Base-by-base conservation (phyloP, 2,888 invertebrate species). In the Heliothis peltigera region DNA sequence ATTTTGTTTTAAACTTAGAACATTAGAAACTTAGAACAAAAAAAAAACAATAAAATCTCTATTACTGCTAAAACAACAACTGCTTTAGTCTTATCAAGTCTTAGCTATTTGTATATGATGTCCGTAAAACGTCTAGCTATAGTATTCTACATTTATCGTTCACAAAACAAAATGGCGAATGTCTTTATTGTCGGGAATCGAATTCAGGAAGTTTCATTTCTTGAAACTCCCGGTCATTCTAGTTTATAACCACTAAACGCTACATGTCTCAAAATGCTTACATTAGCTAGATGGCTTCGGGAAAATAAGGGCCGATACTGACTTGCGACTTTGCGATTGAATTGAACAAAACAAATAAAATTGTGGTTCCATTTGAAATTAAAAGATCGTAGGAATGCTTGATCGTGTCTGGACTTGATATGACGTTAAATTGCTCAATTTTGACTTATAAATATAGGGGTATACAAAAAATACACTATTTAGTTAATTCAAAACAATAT, bases 211-310 rank as follows among this genome's bases (percentile, higher is more conserved):
- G 43, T 53, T 32, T 8, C 4, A 55, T 46, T 64, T 59, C 58
- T 54, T 12, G 39, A 44, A 53, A 63, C 19, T 49, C 52, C 18
- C 25, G 52, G 21, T 21, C 55, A 44, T 54, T 35, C 12, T 8
- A 15, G 25, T 66, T 53, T 62, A 58, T 49, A 61, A 58, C 60
- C 39, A 39, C 43, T 64, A 52, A 69, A 65, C 18, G 19, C 25
- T 19, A 43, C 12, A 32, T 42, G 25, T 35, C 22, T 28, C 51
- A 48, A 47, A 51, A 25, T 22, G 18, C 32, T 46, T 52, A 47
- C 17, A 46, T 42, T 46, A 47, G 22, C 44, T 46, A 47, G 22
- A 22, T n/a, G 19, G 25, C 60, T 48, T 21, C 12, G 43, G 39
- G 4, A 57, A 43, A 54, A 2, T 35, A 39, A 64, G 44, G 61